Evolutionary conservation across 1,140 invertebrate species (phyloP).

Genomic region (Conopomorpha cramerella): DNA sequence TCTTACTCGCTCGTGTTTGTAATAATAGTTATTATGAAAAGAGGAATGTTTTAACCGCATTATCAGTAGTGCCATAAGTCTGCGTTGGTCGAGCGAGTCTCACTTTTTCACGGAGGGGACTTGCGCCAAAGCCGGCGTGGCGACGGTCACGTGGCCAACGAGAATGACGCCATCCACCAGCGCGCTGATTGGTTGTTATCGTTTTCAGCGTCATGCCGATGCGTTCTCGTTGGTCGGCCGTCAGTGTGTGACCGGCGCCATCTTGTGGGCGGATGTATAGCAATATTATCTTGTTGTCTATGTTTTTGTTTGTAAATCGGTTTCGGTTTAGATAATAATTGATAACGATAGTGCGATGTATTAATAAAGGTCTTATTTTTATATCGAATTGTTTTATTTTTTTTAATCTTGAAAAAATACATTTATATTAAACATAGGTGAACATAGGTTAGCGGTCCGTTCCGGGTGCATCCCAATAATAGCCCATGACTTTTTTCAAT

Average conservation of each 20-base stretch:
- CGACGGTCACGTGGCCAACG: not conserved
- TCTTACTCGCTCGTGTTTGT: not conserved
- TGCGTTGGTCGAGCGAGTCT: not conserved
- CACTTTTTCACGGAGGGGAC: not conserved
- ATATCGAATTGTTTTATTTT: slow-evolving; percentile 2
- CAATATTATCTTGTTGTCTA: not conserved
- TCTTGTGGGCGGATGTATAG: not conserved
- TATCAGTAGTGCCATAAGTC: slow-evolving; percentile 8
- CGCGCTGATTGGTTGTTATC: too few species aligned
- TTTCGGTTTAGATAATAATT: slow-evolving; percentile 6
- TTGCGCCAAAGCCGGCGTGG: too few species aligned
- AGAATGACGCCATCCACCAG: too few species aligned
- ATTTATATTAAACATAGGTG: not conserved
- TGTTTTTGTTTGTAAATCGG: slow-evolving; percentile 5
- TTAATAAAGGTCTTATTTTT: slow-evolving; percentile 11
- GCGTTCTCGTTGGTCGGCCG: not conserved
- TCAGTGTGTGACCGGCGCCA: not conserved
- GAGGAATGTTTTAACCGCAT: slow-evolving; percentile 6
- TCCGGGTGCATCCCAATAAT: too few species aligned
- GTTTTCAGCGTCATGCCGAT: too few species aligned
- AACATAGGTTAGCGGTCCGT: too few species aligned
- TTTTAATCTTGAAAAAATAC: not conserved
- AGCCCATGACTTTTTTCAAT: too few species aligned
- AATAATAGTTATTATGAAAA: slow-evolving; percentile 3
- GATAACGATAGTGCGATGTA: slow-evolving; percentile 7